A percentile compares a stretch with the other conserved stretches of the same genome.
These are phyloP conservation scores for Lonchura striata DNA, from an alignment of 2,113 vertebrate species.

Conservation along the genomic window DNA sequence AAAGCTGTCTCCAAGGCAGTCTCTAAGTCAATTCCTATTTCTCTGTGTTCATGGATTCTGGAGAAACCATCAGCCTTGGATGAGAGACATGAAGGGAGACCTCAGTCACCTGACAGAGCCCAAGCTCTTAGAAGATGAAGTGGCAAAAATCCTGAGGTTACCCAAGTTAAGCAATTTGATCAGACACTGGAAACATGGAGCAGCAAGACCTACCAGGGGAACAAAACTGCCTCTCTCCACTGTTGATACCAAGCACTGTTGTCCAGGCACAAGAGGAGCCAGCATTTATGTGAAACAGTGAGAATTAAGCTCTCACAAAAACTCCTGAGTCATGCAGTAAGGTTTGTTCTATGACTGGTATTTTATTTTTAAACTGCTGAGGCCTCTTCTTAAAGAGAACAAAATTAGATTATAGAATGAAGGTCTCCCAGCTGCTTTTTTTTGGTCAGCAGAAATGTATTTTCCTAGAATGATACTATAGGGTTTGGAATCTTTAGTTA, in stretches of 20 bases:
- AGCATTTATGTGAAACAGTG: rapidly evolving
- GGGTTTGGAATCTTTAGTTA: rapidly evolving
- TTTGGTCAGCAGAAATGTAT: background rate
- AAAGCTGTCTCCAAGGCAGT: background rate
- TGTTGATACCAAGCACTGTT: background rate
- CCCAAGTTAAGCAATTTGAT: background rate
- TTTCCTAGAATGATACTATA: background rate
- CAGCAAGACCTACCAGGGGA: background rate
- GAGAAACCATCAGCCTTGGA: background rate
- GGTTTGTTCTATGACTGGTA: background rate
- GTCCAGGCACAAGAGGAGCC: background rate
- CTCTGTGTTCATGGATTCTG: background rate
- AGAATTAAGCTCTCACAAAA: background rate
- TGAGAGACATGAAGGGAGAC: background rate
- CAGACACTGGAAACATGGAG: background rate
- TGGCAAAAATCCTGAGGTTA: background rate
- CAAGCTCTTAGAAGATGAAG: background rate
- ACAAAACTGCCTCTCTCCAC: background rate
- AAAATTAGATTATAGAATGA: background rate
- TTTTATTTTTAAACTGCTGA: background rate
- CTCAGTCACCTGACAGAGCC: background rate
- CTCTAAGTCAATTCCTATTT: background rate
- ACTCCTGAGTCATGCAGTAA: background rate
- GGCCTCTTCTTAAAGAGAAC: background rate
- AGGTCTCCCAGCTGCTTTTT: background rate